Conservation (phyloP, 2,113 vertebrate species). For the Marmota monax region DNA sequence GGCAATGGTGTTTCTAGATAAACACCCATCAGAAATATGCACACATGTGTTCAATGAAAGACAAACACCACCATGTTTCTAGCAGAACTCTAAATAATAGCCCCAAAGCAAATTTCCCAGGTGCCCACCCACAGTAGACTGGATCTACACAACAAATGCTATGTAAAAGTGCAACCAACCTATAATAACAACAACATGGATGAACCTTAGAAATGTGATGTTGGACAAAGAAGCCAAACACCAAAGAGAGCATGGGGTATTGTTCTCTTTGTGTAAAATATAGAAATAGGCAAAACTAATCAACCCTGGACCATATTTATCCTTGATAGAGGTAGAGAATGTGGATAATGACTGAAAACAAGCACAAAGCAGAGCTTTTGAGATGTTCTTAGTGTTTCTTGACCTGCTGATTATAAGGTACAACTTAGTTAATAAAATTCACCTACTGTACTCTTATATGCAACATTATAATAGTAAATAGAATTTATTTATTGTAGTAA, state of each 20-base stretch:
- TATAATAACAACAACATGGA: not conserved
- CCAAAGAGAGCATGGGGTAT: not conserved
- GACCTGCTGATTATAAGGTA: not conserved
- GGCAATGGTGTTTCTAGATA: not conserved
- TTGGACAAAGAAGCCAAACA: not conserved
- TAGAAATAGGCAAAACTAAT: not conserved
- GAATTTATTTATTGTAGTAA: not conserved
- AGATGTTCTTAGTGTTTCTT: not conserved
- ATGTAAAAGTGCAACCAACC: not conserved
- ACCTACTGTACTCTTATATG: not conserved
- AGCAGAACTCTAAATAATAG: not conserved
- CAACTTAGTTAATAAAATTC: not conserved
- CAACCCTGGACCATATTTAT: not conserved
- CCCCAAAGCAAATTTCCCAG: not conserved
- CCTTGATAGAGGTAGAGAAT: not conserved
- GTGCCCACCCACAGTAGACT: not conserved
- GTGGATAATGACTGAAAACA: not conserved
- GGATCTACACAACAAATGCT: not conserved
- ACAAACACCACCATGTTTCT: not conserved
- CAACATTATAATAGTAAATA: too few relatives aligned
- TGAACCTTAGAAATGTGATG: not conserved
- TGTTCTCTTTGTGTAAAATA: slow-evolving; percentile 4
- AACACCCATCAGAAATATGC: not conserved
- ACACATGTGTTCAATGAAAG: not conserved
- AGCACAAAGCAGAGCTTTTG: not conserved